A percentile compares a stretch with the other conserved stretches of the same genome.
These are phyloP conservation scores for Chaetodon trifascialis DNA, from an alignment of 2,113 vertebrate species.

Conservation along the genomic window DNA sequence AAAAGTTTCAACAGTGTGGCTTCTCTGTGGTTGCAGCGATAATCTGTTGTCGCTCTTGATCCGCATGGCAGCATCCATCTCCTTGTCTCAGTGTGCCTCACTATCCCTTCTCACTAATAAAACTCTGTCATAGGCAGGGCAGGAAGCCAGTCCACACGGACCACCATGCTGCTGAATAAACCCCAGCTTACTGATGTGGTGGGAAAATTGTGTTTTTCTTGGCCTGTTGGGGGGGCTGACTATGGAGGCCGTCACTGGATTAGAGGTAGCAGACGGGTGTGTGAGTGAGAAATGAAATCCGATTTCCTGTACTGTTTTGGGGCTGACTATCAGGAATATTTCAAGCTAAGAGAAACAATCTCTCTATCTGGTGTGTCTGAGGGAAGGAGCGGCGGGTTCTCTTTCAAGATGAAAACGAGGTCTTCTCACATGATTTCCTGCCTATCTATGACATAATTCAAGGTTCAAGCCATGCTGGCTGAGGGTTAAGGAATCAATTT, in stretches of 20 bases:
- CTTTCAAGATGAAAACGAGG: constrained; percentile 45
- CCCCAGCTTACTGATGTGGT: constrained; percentile 60
- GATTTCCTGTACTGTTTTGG: constrained; percentile 52
- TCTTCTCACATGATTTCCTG: constrained; percentile 28
- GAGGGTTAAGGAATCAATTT: constrained; percentile 74
- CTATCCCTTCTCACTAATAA: constrained; percentile 38
- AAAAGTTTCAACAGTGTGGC: background rate
- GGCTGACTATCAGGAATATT: constrained; percentile 51
- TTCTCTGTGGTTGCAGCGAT: background rate
- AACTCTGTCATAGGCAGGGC: constrained; percentile 39
- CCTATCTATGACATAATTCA: constrained; percentile 37
- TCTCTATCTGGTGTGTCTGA: background rate
- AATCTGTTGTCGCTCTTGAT: constrained; percentile 15
- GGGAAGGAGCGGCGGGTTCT: background rate
- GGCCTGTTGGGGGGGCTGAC: constrained; percentile 32
- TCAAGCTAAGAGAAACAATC: constrained; percentile 56
- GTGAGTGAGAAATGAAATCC: constrained; percentile 62
- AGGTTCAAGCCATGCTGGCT: constrained; percentile 19
- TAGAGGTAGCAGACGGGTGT: constrained; percentile 56
- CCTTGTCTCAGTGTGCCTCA: constrained; percentile 26
- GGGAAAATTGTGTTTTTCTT: constrained; percentile 66
- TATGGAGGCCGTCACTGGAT: constrained; percentile 47
- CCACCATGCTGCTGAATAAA: constrained; percentile 63
- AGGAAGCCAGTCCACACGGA: constrained; percentile 55
- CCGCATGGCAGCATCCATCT: constrained; percentile 9